Percentiles rank a stretch among this genome's conserved stretches.
Conservation (phyloP, 2,797 vertebrate genomes). For the Erpetoichthys calabaricus region DNA sequence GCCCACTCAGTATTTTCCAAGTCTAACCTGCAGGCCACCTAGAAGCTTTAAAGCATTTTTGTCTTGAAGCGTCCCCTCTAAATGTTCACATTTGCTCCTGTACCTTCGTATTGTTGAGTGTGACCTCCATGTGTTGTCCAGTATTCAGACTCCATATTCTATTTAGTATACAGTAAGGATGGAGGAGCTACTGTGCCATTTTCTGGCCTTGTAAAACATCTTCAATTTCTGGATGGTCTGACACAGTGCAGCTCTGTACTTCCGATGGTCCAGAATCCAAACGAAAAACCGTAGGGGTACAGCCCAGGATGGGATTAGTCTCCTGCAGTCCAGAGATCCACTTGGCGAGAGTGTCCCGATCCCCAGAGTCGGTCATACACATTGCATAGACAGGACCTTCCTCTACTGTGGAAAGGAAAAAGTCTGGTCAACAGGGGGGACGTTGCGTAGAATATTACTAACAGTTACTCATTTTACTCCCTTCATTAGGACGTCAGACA, state of each 20-base stretch:
- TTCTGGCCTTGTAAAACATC: conserved; percentile 21
- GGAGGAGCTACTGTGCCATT: conserved; percentile 28
- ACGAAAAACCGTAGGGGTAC: conserved; percentile 65
- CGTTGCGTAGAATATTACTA: no score
- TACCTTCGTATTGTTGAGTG: no score
- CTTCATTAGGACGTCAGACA: no score
- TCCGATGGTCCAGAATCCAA: conserved; percentile 36
- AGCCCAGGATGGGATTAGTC: conserved; percentile 58
- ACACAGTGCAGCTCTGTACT: conserved; percentile 17
- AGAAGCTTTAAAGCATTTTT: no score
- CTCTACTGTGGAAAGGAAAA: conserved; percentile 45
- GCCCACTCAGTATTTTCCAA: no score
- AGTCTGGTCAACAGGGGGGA: no score
- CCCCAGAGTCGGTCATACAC: conserved; percentile 59
- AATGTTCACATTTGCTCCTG: no score
- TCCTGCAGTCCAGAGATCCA: conserved; percentile 75
- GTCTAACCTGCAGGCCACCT: no score
- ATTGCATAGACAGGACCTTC: conserved; percentile 72
- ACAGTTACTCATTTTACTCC: no score
- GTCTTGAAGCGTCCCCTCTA: no score
- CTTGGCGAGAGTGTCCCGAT: conserved; percentile 59
- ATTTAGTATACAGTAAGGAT: neutral
- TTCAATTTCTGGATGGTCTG: conserved; percentile 19
- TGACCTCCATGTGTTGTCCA: no score
- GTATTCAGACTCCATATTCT: no score